A percentile compares a stretch with the other conserved stretches of the same genome.
Conservation (phyloP, 2,888 invertebrate genomes). For the Malachius bipustulatus region DNA sequence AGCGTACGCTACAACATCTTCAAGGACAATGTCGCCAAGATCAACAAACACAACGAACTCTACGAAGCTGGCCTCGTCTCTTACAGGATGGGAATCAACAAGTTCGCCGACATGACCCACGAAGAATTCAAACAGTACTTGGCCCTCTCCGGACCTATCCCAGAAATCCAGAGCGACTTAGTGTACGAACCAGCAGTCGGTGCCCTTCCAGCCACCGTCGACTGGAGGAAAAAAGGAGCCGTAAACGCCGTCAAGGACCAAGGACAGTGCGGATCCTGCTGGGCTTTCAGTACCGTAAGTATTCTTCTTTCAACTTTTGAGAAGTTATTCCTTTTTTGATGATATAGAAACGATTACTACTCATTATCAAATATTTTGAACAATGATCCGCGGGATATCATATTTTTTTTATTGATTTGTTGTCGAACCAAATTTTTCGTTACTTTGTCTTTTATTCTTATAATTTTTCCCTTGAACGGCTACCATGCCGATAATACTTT, state of each 20-base stretch:
- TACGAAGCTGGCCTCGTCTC: slow-evolving; percentile 12
- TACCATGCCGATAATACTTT: too few species aligned
- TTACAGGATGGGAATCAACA: slow-evolving; percentile 11
- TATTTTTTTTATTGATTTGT: slow-evolving; percentile 7
- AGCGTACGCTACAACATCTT: slow-evolving; percentile 12
- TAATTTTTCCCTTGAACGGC: too few species aligned
- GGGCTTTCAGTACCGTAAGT: slow-evolving; percentile 48
- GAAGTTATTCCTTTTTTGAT: too few species aligned
- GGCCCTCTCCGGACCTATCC: neutral
- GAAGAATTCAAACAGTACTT: slow-evolving; percentile 10
- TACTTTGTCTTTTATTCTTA: too few species aligned
- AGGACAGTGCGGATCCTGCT: slow-evolving; percentile 49
- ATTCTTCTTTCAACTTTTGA: neutral
- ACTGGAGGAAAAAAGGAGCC: slow-evolving; percentile 41
- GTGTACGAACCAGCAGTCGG: neutral
- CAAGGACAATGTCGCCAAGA: slow-evolving; percentile 10
- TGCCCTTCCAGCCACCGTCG: slow-evolving; percentile 34
- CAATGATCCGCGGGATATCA: too few species aligned
- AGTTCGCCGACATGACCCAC: slow-evolving; percentile 14
- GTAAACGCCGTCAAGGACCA: slow-evolving; percentile 43
- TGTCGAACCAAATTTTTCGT: too few species aligned
- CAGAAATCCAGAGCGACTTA: neutral
- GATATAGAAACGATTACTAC: too few species aligned
- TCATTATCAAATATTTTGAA: too few species aligned
- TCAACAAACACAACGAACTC: slow-evolving; percentile 14